Evolutionary conservation across 2,797 vertebrate species (phyloP), one percentile per base, ranked within the genome.

Genomic region (Nothura maculosa): DNA sequence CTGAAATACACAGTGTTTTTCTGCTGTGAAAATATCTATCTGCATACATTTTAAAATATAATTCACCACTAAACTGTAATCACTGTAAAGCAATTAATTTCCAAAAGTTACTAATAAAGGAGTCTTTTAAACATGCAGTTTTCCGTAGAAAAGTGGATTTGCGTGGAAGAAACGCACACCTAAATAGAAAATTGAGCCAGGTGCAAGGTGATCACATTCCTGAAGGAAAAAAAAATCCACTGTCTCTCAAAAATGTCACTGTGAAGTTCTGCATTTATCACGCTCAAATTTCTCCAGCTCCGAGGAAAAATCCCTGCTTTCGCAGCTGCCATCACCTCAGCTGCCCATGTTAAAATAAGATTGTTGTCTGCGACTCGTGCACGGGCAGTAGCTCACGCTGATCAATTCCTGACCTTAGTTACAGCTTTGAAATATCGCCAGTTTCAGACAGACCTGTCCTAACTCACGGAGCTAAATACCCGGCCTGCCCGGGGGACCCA

Each of bases 361-460:
- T 85, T 73, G 84, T 38, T 90, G 76, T 66, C 19, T 57, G 64
- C 80, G 85, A 57, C 81, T 92, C 66, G 74, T 21, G 81, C 85
- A 78, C 81, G 91, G 92, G 77, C 77, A 92, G 85, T 79, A 92
- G 89, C 85, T 79, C 93, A 85, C 0, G 7, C 4, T 4, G 79
- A 79, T 84, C 82, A 85, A 69, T 92, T 93, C 81, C 90, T 95
- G 94, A 90, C 87, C 90, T 94, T 81, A 91, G 76, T 64, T 92
- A 91, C 85, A 91, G 87, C 84, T 90, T 30, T 76, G 70, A 90
- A 94, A 84, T 74, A 93, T 28, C 79, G 76, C 73, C 70, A 73
- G 78, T 93, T 94, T 94, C 81, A 92, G 81, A 76, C 85, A 38
- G 68, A 76, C 67, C 73, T 79, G 62, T 63, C 79, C 79, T 76